Base-by-base conservation (phyloP, 2,113 vertebrate species). In the Chinchilla lanigera region DNA sequence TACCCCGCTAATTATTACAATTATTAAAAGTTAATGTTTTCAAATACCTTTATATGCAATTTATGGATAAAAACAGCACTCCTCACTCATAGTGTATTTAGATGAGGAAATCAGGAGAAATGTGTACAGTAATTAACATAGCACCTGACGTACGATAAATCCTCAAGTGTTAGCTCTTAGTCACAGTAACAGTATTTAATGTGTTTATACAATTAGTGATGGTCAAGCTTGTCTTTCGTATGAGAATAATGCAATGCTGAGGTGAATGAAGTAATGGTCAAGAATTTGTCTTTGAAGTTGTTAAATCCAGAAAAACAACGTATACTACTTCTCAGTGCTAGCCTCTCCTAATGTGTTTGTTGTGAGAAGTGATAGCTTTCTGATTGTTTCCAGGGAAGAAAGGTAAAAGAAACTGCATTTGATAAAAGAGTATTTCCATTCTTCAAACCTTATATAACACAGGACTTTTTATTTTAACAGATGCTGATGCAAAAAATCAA, bases 341-440 rank as follows among this genome's bases (percentile, higher is more conserved):
- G 38, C 75, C 47, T 95, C 2, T 82, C 35, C 28, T 83, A 60
- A 75, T 56, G 24, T 95, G 30, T 93, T 97, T 93, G 28, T 81
- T 90, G 35, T 65, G 85, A 96, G 54, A 95, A 82, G n/a, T 60
- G 65, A 90, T 86, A 63, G 26, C 7, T 90, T 97, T 96, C 69
- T 86, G 33, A 73, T 87, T 69, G 71, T 28, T 95, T 89, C 61
- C 84, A 75, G 65, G 16, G 1, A 3, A 69, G 17, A 65, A 60
- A 14, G 7, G 30, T 50, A 17, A 35, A 35, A 80, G 44, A 50
- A 50, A 14, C 50, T 80, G 17, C 3, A 54, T 54, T 54, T 75
- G 35, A 63, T 96, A 58, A 84, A 96, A 85, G 12, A 75, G 2
- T 65, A 77, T 90, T 82, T 96, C 16, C 2, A 88, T 94, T 20